Evolutionary conservation across 2,888 invertebrate species (phyloP), one percentile per base, ranked within the genome.

Genomic region (Leptura quadrifasciata): DNA sequence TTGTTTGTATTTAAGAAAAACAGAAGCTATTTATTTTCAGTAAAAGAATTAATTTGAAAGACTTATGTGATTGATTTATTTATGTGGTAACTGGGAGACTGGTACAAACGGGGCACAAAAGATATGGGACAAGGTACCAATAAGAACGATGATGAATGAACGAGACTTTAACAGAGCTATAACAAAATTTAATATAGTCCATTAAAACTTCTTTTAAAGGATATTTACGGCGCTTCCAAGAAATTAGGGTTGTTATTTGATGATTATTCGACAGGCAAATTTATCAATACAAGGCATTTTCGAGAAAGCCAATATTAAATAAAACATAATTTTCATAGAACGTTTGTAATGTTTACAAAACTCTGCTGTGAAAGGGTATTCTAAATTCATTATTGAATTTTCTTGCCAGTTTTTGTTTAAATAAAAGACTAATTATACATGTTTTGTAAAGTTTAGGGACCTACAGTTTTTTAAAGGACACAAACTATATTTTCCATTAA

Each of bases 91-190:
- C 54, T 69, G 55, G 55, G 74, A 63, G 74, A 63, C 76, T 76
- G 76, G 76, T 76, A 76, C 76, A 68, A 47, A 61, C 58, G 15
- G 57, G 61, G 21, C 65, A 71, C 67, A 75, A 71, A 72, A 67
- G 58, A 76, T 61, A 61, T 73, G 58, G 68, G 52, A 72, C 76
- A 58, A 69, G 72, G 72, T 63, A 76, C 76, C 72, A 64, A 61
- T 63, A 72, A 73, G 76, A 64, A 76, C 64, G 76, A 73, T 72
- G 72, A 69, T 71, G 58, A 60, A 71, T 65, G 24, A 55, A 31
- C 15, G 24, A 27, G 24, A 68, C 55, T 18, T 20, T 58, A 27
- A 31, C 47, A 21, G 15, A 52, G 21, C 65, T 20, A 65, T 52
- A 58, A 47, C 27, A 10, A 18, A 35, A 69, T 39, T 63, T 63